Percentiles rank a stretch among this genome's conserved stretches.
Conservation (phyloP, 2,888 invertebrate species). For the Strigamia crassipes region DNA sequence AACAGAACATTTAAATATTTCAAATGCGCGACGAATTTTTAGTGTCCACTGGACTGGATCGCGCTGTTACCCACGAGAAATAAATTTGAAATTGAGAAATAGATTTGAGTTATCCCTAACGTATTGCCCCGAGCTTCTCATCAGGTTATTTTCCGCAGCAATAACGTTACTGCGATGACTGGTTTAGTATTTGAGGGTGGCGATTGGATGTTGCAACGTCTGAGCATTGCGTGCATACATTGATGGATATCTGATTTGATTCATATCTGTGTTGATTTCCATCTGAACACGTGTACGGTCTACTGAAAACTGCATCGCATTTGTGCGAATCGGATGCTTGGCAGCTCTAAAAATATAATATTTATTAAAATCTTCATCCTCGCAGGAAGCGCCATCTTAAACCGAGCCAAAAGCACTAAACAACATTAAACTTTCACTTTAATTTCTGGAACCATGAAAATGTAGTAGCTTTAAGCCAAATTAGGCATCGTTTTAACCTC, state of each 20-base stretch:
- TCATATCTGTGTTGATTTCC: neutral
- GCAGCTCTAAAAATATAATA: too few relatives aligned
- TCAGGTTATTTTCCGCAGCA: neutral
- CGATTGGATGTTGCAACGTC: neutral
- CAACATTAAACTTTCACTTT: constrained; percentile 19
- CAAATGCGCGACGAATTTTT: neutral
- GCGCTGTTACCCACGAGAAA: neutral
- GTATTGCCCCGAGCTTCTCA: neutral
- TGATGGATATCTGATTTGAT: constrained; percentile 2
- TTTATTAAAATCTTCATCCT: too few relatives aligned
- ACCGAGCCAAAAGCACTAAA: neutral
- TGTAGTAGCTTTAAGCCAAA: constrained; percentile 26
- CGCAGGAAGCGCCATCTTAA: neutral
- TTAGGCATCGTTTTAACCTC: constrained; percentile 32
- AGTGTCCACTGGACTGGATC: neutral
- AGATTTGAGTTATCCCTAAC: neutral
- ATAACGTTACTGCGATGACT: neutral
- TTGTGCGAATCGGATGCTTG: neutral
- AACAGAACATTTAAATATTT: neutral
- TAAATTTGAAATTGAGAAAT: neutral
- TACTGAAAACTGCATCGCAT: neutral
- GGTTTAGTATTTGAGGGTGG: neutral
- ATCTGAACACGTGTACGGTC: neutral
- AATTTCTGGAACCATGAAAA: constrained; percentile 10
- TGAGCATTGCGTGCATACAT: neutral